Percentiles rank a stretch among this genome's conserved stretches.
phyloP scores from a whole-genome alignment of 2,113 vertebrate species.

The Pontoporia blainvillei region DNA sequence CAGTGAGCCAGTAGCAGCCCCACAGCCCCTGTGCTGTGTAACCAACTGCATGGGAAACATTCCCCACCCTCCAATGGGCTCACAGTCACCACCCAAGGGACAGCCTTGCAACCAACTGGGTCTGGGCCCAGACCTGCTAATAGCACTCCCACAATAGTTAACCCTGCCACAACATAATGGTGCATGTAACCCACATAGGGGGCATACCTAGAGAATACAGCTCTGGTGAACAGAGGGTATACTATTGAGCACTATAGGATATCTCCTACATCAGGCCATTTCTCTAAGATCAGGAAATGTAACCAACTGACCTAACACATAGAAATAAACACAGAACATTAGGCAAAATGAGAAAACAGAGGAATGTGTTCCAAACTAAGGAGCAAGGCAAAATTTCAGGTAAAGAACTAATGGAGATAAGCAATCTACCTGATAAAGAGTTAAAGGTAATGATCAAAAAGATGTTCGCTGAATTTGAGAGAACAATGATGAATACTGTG shows the following conservation, averaged over 20 bases:
- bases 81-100: neutral
- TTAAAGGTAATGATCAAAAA: neutral
- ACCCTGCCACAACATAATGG: neutral
- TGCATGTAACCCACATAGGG: neutral
- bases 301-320: neutral
- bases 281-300: neutral
- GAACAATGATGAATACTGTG: neutral
- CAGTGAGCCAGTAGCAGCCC: too few species aligned
- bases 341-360: neutral
- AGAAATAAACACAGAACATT: neutral
- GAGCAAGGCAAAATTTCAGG: neutral
- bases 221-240: neutral
- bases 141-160: neutral
- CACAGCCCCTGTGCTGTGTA: neutral
- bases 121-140: neutral
- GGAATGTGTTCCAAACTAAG: neutral
- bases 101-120: neutral
- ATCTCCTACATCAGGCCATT: neutral
- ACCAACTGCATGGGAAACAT: too few species aligned
- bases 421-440: neutral
- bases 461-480: neutral
- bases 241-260: neutral
- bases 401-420: neutral
- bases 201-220: neutral
- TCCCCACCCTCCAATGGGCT: neutral